Evolutionary conservation across 2,888 invertebrate species (phyloP), one percentile per base, ranked within the genome.

Genomic region (Mimachlamys varia): DNA sequence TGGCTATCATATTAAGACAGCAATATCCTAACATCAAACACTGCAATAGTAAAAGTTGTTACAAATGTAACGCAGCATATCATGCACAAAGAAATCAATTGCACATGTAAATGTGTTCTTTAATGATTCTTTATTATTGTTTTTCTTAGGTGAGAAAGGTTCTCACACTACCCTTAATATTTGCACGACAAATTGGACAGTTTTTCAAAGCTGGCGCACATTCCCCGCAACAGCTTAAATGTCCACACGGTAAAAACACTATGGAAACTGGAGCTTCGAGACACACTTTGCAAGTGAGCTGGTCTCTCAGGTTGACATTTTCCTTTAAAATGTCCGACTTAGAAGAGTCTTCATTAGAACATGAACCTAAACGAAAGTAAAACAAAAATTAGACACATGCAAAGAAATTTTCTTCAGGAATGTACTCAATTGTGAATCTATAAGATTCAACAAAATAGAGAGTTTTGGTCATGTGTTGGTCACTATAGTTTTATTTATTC

Each of bases 171-270:
- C 98, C 98, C 94, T 98, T 98, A 95, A 99, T 99, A 87, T 97
- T 97, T 89, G 98, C 97, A 91, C 99, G 97, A 96, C 98, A 99
- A 95, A 98, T 98, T 44, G 99, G 99, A 96, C 99, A 99, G 95
- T 97, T 98, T 94, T 98, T 97, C 90, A 99, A 97, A 95, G 98
- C 98, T 0, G 98, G 98, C 15, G 99, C 98, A 97, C 99, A 99
- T 96, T 98, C 98, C 90, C 98, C 98, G 96, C 99, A 99, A 91
- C 98, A 98, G 92, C 99, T 98, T 94, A 99, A 97, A 97, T 99
- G 99, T 1, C 99, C 99, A 97, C 99, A 99, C 27, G 99, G 99
- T 94, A 99, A 97, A 97, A 99, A 99, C 92, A 99, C 99, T 91
- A 99, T 98, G 90, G 95, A 95, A 92, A 99, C 98, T 97, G 99